A percentile compares a stretch with the other conserved stretches of the same genome.
Evolutionary conservation across 2,888 invertebrate species (phyloP).

Genomic region (Synergus itoensis): DNA sequence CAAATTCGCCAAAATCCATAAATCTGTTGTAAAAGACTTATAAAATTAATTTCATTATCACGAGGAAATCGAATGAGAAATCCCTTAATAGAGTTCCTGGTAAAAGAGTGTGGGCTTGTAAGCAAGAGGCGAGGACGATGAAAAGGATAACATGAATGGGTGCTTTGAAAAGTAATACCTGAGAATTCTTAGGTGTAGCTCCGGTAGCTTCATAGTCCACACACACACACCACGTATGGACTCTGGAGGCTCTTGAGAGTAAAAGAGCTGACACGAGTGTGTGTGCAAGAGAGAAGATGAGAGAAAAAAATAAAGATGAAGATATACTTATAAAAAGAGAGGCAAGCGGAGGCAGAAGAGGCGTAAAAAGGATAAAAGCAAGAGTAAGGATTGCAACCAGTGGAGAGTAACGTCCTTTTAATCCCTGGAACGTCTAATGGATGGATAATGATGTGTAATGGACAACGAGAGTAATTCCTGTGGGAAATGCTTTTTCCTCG

Average conservation of each 20-base stretch:
- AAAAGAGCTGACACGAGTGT: conserved; percentile 40
- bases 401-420: conserved; percentile 33
- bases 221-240: conserved; percentile 24
- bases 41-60: conserved; percentile 7
- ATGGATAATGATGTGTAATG: conserved; percentile 61
- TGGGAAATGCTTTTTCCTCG: conserved; percentile 13
- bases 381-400: conserved; percentile 37
- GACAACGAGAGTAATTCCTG: conserved; percentile 33
- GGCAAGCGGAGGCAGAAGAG: conserved; percentile 43
- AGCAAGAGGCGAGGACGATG: conserved; percentile 37
- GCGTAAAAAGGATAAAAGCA: conserved; percentile 43
- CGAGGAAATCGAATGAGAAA: conserved; percentile 37
- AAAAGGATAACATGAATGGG: conserved; percentile 41
- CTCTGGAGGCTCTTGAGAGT: conserved; percentile 8
- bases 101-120: conserved; percentile 29
- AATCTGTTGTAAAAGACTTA: not conserved
- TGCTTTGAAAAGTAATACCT: conserved; percentile 42
- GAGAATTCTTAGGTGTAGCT: conserved; percentile 39
- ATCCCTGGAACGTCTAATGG: conserved; percentile 58
- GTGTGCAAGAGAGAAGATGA: conserved; percentile 23
- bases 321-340: conserved; percentile 8
- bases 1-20: not conserved
- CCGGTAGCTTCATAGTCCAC: conserved; percentile 18
- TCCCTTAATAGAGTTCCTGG: conserved; percentile 18
- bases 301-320: not conserved